These are phyloP conservation scores for Mythimna loreyi DNA, from an alignment of 2,888 invertebrate species.

Conservation along the genomic window DNA sequence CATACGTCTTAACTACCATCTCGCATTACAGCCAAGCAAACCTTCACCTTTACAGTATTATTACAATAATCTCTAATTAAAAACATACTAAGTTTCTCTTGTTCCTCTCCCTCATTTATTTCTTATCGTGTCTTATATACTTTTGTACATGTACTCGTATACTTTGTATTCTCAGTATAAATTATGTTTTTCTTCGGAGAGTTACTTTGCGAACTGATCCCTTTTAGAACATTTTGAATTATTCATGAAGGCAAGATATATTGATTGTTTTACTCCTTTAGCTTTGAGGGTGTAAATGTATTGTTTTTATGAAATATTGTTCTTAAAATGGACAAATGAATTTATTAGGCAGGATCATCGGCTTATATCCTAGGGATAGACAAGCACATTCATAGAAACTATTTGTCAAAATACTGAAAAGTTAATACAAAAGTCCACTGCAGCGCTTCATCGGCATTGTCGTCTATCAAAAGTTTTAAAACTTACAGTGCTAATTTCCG, in stretches of 20 bases:
- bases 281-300: conserved; percentile 9
- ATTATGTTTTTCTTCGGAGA: conserved; percentile 52
- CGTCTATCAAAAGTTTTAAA: too few relatives aligned
- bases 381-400: too few relatives aligned
- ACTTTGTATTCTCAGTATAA: conserved; percentile 51
- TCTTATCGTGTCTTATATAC: conserved; percentile 15
- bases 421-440: too few relatives aligned
- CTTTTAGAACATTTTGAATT: conserved; percentile 55
- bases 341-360: background rate
- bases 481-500: too few relatives aligned
- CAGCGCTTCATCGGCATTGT: too few relatives aligned
- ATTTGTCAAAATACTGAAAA: too few relatives aligned
- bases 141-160: conserved; percentile 29
- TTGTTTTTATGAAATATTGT: background rate
- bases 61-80: too few relatives aligned
- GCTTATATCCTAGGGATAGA: too few relatives aligned
- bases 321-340: background rate
- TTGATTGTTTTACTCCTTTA: conserved; percentile 51
- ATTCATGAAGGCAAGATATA: conserved; percentile 50
- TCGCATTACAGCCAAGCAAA: too few relatives aligned
- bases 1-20: too few relatives aligned
- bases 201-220: conserved; percentile 52
- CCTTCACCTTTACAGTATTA: too few relatives aligned
- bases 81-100: conserved; percentile 11
- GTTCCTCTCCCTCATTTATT: conserved; percentile 9